Conservation (phyloP, 2,113 vertebrate species). For the Mastomys coucha region DNA sequence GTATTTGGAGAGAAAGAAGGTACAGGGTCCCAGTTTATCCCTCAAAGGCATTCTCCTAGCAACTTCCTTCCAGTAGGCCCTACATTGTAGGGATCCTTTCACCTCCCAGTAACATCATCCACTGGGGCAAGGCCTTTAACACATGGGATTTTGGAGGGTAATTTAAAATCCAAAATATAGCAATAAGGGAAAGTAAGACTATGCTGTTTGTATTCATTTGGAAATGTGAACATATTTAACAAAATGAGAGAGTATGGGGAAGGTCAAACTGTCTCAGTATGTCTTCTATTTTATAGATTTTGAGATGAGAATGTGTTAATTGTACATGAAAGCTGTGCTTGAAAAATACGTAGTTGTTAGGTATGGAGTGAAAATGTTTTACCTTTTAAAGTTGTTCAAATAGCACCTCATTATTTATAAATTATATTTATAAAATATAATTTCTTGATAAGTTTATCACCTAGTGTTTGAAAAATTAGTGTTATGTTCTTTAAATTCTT, state of each 20-base stretch:
- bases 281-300: neutral
- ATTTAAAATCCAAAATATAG: neutral
- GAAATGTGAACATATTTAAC: neutral
- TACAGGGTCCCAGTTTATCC: neutral
- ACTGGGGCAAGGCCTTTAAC: neutral
- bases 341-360: conserved; percentile 16
- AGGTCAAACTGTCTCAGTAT: neutral
- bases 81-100: too few species aligned
- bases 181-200: neutral
- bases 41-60: neutral
- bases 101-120: neutral
- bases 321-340: neutral
- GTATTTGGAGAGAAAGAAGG: neutral
- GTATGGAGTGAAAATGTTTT: neutral
- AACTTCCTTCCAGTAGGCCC: neutral
- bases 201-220: neutral
- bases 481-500: neutral
- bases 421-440: conserved; percentile 22
- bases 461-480: conserved; percentile 23
- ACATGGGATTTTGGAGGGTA: neutral
- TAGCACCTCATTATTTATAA: neutral
- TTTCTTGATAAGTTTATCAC: neutral
- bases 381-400: neutral
- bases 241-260: neutral
- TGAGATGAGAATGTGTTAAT: neutral